phyloP scores from a whole-genome alignment of 2,113 vertebrate genomes.

The Neofelis nebulosa region DNA sequence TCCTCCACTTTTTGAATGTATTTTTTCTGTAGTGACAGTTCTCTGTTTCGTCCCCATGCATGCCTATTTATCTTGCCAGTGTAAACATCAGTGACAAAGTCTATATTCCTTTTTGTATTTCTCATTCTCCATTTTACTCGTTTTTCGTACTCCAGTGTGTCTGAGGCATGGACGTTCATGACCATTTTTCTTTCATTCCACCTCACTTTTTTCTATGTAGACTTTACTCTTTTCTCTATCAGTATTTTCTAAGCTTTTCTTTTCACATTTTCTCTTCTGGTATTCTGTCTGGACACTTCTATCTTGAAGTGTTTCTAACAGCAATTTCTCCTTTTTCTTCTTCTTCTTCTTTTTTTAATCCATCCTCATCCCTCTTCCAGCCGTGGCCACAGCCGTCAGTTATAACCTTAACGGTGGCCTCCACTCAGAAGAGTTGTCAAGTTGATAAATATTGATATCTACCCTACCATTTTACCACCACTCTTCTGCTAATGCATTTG shows the following conservation, averaged over 20 bases:
- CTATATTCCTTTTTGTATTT: constrained; percentile 71
- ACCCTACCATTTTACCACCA: constrained; percentile 78
- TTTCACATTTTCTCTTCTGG: constrained; percentile 46
- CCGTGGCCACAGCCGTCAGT: constrained; percentile 63
- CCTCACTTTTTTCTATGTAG: constrained; percentile 54
- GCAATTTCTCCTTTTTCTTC: constrained; percentile 25
- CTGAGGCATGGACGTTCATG: constrained; percentile 47
- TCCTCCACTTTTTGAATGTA: constrained; percentile 19
- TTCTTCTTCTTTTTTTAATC: background rate
- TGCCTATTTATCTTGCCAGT: constrained; percentile 67
- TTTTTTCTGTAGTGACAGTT: constrained; percentile 65
- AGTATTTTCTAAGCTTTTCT: constrained; percentile 46
- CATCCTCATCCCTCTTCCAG: constrained; percentile 54
- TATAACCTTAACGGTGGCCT: constrained; percentile 76
- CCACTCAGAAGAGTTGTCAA: constrained; percentile 78
- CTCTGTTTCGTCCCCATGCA: constrained; percentile 55
- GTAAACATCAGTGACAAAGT: constrained; percentile 58
- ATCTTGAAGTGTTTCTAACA: constrained; percentile 56
- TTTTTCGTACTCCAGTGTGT: constrained; percentile 70
- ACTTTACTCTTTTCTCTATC: constrained; percentile 41
- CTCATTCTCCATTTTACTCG: constrained; percentile 62
- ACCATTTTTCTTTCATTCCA: constrained; percentile 64
- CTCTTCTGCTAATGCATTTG: constrained; percentile 83
- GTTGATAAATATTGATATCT: constrained; percentile 85
- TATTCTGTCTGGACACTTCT: constrained; percentile 16